Conservation (phyloP, 2,888 invertebrate species). For the Apamea crenata region DNA sequence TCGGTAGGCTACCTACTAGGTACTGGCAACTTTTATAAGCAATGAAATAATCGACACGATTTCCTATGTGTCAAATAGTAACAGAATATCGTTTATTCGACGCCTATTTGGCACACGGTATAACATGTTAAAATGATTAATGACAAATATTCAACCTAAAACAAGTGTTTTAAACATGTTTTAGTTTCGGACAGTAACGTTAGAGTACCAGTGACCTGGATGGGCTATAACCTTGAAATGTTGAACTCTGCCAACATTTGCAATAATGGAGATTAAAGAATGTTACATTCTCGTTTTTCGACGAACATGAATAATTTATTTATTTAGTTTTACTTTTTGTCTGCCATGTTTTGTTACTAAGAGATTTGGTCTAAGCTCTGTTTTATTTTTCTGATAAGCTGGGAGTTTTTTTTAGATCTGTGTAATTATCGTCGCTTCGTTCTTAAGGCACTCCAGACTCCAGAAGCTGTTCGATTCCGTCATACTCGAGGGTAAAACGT, state of each 20-base stretch:
- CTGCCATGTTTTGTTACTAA: not conserved
- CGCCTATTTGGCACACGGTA: not conserved
- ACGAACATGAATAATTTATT: not conserved
- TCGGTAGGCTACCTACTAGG: not conserved
- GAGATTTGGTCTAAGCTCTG: too few relatives aligned
- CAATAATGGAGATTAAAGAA: slow-evolving; percentile 11
- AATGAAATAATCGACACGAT: too few relatives aligned
- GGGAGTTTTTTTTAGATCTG: too few relatives aligned
- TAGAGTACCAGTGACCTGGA: slow-evolving; percentile 16
- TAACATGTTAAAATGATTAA: not conserved
- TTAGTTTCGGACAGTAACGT: slow-evolving; percentile 16
- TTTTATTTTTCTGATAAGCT: too few relatives aligned
- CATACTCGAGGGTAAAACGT: too few relatives aligned
- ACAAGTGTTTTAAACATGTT: slow-evolving; percentile 10
- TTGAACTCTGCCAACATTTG: slow-evolving; percentile 13
- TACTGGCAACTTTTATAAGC: not conserved
- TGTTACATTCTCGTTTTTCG: slow-evolving; percentile 1
- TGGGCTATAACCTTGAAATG: slow-evolving; percentile 8
- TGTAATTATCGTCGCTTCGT: too few relatives aligned
- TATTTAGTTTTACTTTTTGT: not conserved
- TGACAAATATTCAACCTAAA: not conserved
- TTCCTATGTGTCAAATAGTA: not conserved
- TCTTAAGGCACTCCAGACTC: too few relatives aligned
- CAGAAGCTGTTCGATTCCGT: too few relatives aligned
- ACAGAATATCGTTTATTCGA: not conserved